phyloP scores from a whole-genome alignment of 2,797 vertebrate species.

The Enteromius afrohamiltoni region DNA sequence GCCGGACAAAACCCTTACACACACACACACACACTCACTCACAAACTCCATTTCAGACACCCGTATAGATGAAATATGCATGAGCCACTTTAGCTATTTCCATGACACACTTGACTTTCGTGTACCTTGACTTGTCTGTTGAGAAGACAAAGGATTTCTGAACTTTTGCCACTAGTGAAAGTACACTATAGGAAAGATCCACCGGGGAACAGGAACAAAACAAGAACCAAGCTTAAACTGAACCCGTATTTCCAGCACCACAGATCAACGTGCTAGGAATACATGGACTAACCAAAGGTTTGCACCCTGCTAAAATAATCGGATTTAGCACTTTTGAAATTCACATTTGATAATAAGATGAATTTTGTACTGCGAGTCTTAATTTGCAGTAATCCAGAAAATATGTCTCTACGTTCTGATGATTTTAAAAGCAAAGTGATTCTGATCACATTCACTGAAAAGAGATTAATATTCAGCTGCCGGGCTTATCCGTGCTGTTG shows the following conservation, averaged over 20 bases:
- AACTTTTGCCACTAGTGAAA: slow-evolving; percentile 26
- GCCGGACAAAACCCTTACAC: slow-evolving; percentile 18
- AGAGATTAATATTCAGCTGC: slow-evolving; percentile 32
- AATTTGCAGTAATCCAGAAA: slow-evolving; percentile 28
- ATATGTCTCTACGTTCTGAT: neutral
- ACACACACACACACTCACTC: neutral
- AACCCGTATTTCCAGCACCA: neutral
- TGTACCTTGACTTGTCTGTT: slow-evolving; percentile 28
- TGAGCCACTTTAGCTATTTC: slow-evolving; percentile 26
- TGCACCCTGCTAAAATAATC: neutral
- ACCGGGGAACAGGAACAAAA: neutral
- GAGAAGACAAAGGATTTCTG: slow-evolving; percentile 35
- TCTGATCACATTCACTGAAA: slow-evolving; percentile 25
- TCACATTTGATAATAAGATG: neutral
- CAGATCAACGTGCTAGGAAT: neutral
- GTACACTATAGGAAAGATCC: neutral
- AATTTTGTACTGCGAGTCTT: neutral
- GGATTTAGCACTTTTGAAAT: neutral
- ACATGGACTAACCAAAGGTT: neutral
- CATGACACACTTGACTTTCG: slow-evolving; percentile 34
- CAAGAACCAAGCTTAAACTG: neutral
- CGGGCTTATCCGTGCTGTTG: neutral
- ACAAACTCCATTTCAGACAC: slow-evolving; percentile 37
- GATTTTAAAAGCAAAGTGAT: slow-evolving; percentile 29
- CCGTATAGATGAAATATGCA: slow-evolving; percentile 48